Evolutionary conservation across 64 coral and sea anemone genomes (phyloP).

Genomic region (Montipora capricornis): DNA sequence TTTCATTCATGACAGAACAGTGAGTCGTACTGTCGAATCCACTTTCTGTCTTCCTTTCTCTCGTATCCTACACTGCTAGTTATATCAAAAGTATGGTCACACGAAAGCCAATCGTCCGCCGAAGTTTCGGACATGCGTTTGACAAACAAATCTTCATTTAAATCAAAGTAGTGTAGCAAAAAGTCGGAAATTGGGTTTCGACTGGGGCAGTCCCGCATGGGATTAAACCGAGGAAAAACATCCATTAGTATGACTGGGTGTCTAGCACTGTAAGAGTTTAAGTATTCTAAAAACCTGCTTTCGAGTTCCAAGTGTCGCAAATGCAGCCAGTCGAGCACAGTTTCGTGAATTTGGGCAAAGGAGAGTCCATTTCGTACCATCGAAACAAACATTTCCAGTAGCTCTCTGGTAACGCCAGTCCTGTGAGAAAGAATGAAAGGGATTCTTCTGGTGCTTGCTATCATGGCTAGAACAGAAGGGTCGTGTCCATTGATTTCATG

Average conservation of each 20-base stretch:
- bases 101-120: conserved; percentile 51
- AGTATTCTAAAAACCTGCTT: conserved; percentile 44
- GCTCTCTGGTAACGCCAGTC: conserved; percentile 37
- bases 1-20: conserved; percentile 74
- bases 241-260: conserved; percentile 37
- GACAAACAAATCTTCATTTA: conserved; percentile 24
- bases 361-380: conserved; percentile 57
- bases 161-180: conserved; percentile 58
- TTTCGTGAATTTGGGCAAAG: conserved; percentile 55
- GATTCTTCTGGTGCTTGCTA: conserved; percentile 9
- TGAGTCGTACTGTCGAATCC: conserved; percentile 65
- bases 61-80: conserved; percentile 55
- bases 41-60: conserved; percentile 47
- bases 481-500: conserved; percentile 54
- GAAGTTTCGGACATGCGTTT: conserved; percentile 28
- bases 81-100: conserved; percentile 74
- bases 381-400: conserved; percentile 34
- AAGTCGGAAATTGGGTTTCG: conserved; percentile 33
- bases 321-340: conserved; percentile 14
- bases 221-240: conserved; percentile 20
- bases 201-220: background rate
- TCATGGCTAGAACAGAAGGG: conserved; percentile 11
- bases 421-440: conserved; percentile 32
- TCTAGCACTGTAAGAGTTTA: conserved; percentile 3
- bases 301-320: conserved; percentile 40